These are phyloP conservation scores for Malacosoma neustria DNA, from an alignment of 2,888 invertebrate species.

Conservation along the genomic window DNA sequence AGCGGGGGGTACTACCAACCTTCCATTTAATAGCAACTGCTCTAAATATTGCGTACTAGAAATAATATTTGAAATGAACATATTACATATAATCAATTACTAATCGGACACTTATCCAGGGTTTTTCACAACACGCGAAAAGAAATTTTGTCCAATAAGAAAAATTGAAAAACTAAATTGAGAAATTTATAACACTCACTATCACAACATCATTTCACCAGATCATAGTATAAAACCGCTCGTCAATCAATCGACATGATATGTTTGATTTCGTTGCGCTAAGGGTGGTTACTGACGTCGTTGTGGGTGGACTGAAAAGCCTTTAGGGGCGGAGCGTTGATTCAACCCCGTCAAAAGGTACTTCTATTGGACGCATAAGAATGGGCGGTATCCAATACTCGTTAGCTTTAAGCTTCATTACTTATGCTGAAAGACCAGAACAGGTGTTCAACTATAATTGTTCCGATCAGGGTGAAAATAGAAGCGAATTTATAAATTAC, in stretches of 20 bases:
- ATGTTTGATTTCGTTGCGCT: constrained; percentile 23
- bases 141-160: too few relatives aligned
- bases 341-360: constrained; percentile 21
- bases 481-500: not conserved
- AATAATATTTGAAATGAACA: too few relatives aligned
- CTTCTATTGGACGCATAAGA: constrained; percentile 29
- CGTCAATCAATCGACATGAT: constrained; percentile 20
- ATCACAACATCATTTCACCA: too few relatives aligned
- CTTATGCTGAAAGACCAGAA: constrained; percentile 15
- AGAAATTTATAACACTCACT: too few relatives aligned
- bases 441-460: not conserved
- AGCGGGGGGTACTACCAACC: too few relatives aligned
- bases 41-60: too few relatives aligned
- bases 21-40: too few relatives aligned
- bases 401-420: constrained; percentile 21
- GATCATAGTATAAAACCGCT: constrained; percentile 4
- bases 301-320: constrained; percentile 20
- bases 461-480: not conserved
- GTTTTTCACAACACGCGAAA: too few relatives aligned
- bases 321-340: constrained; percentile 32
- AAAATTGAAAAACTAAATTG: too few relatives aligned
- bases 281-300: constrained; percentile 22
- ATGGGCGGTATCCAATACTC: constrained; percentile 24
- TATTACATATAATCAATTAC: too few relatives aligned
- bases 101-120: too few relatives aligned